These are phyloP conservation scores for Branchipolynoe longqiensis DNA, from an alignment of 2,888 invertebrate species.

Conservation along the genomic window DNA sequence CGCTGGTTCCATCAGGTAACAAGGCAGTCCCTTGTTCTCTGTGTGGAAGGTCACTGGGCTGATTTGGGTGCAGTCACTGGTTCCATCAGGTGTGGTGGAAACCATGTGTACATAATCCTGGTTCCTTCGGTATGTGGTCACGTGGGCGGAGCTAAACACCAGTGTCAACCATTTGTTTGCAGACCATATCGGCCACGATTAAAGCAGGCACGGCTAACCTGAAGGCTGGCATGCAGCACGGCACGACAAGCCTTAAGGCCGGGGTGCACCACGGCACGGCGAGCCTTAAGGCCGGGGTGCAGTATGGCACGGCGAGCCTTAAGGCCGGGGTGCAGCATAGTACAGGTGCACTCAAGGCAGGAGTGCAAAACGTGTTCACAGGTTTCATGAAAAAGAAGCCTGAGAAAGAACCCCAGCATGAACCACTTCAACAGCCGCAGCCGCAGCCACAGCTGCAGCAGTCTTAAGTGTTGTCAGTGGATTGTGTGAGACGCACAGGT, in stretches of 20 bases:
- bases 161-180: constrained; percentile 56
- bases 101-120: too few species aligned
- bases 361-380: constrained; percentile 69
- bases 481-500: constrained; percentile 1
- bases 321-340: constrained; percentile 71
- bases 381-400: constrained; percentile 66
- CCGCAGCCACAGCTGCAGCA: too few species aligned
- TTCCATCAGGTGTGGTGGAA: too few species aligned
- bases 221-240: constrained; percentile 3
- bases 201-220: constrained; percentile 60
- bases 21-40: too few species aligned
- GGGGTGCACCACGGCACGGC: constrained; percentile 63
- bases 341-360: constrained; percentile 71
- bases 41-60: too few species aligned
- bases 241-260: constrained; percentile 70
- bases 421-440: too few species aligned
- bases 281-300: constrained; percentile 9
- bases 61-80: too few species aligned
- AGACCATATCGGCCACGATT: constrained; percentile 68
- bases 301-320: constrained; percentile 67
- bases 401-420: not conserved
- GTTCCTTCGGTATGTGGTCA: too few species aligned
- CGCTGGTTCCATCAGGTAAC: too few species aligned
- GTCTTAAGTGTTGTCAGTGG: too few species aligned
- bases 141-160: not conserved